Conservation (phyloP, 2,888 invertebrate genomes). For the Mongoloraphidia duomilia region DNA sequence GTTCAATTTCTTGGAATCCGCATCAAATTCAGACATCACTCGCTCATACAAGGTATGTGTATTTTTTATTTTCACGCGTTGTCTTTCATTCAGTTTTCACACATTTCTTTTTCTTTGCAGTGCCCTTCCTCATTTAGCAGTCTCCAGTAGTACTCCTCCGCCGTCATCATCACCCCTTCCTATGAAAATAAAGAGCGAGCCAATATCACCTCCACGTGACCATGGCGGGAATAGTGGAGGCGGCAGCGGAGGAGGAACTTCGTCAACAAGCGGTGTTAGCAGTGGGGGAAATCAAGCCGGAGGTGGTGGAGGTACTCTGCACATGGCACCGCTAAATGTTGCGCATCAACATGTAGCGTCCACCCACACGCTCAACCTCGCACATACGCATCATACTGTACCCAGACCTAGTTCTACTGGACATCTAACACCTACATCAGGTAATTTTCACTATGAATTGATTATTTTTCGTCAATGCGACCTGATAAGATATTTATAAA, state of each 20-base stretch:
- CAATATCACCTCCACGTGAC: slow-evolving; percentile 85
- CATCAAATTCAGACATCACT: slow-evolving; percentile 55
- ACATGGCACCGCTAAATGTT: slow-evolving; percentile 21
- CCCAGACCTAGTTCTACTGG: slow-evolving; percentile 42
- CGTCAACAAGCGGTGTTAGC: slow-evolving; percentile 22
- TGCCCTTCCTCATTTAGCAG: slow-evolving; percentile 64
- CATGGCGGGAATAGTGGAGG: slow-evolving; percentile 38
- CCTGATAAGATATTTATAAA: too few relatives aligned
- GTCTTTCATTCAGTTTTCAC: not conserved
- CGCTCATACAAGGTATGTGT: slow-evolving; percentile 46
- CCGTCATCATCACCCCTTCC: slow-evolving; percentile 68
- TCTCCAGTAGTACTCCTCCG: slow-evolving; percentile 60
- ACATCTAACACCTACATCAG: slow-evolving; percentile 43
- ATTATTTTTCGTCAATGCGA: slow-evolving; percentile 26
- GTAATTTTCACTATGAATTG: slow-evolving; percentile 22
- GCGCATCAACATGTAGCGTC: slow-evolving; percentile 23
- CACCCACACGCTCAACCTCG: slow-evolving; percentile 38
- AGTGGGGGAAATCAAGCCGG: slow-evolving; percentile 33
- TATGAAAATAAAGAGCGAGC: slow-evolving; percentile 88
- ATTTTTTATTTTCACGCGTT: not conserved
- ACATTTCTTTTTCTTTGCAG: slow-evolving; percentile 22
- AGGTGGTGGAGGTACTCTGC: slow-evolving; percentile 27
- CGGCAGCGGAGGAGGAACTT: slow-evolving; percentile 22
- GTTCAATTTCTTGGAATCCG: slow-evolving; percentile 47
- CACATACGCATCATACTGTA: slow-evolving; percentile 31